These are phyloP conservation scores for Oikopleura vanhoeffeni DNA, from an alignment of 23 tunicate species.

Conservation along the genomic window DNA sequence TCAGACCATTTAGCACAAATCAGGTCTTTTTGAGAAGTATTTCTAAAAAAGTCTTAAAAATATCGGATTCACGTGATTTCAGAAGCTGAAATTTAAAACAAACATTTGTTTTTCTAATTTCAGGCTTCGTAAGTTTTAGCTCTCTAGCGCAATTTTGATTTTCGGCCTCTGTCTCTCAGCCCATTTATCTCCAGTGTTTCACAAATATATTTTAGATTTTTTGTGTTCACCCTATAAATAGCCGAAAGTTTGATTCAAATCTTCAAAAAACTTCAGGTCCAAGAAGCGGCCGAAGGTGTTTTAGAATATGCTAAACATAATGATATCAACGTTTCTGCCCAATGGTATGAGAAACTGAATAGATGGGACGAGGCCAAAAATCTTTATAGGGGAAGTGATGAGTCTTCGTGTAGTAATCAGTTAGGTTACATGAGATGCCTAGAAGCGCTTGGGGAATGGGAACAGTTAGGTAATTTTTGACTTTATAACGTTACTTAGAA, in stretches of 20 bases:
- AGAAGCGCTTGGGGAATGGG: constrained; percentile 97
- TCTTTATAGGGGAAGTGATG: constrained; percentile 17
- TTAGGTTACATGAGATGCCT: constrained; percentile 93
- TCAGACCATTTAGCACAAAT: too few relatives aligned
- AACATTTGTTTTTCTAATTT: too few relatives aligned
- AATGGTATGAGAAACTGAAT: constrained; percentile 82
- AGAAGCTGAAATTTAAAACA: too few relatives aligned
- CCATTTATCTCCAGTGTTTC: too few relatives aligned
- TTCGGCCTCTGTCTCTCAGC: too few relatives aligned
- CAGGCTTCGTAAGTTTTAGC: too few relatives aligned
- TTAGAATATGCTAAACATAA: constrained; percentile 20
- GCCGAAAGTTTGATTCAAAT: constrained; percentile 23
- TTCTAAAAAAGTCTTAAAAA: too few relatives aligned
- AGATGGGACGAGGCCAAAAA: constrained; percentile 89
- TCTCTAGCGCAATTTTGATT: too few relatives aligned
- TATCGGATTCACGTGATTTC: too few relatives aligned
- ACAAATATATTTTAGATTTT: too few relatives aligned
- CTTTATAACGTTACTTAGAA: background rate
- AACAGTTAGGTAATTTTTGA: background rate
- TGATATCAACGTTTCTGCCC: constrained; percentile 25
- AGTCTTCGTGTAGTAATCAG: constrained; percentile 30
- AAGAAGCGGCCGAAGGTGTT: constrained; percentile 94
- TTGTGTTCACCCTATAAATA: too few relatives aligned
- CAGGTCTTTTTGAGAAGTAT: too few relatives aligned
- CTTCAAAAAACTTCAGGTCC: constrained; percentile 74